Percentiles rank a stretch among this genome's conserved stretches.
These are phyloP conservation scores for Crenuchus spilurus DNA, from an alignment of 2,797 vertebrate species.

Conservation along the genomic window DNA sequence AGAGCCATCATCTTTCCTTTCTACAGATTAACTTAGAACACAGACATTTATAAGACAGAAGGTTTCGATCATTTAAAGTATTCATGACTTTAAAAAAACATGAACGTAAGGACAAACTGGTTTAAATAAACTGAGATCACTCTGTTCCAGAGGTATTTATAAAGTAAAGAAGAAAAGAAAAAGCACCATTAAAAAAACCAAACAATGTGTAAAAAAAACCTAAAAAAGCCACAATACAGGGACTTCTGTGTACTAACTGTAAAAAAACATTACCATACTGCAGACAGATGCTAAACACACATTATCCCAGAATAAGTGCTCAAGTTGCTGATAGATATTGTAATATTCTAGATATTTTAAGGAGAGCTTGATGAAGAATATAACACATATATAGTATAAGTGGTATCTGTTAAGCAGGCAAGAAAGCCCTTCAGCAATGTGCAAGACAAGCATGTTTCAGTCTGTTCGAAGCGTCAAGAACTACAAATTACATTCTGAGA, in stretches of 20 bases:
- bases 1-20: too few relatives aligned
- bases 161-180: conserved; percentile 1
- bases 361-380: not conserved
- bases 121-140: conserved; percentile 2
- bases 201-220: not conserved
- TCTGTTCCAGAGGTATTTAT: not conserved
- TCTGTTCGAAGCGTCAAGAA: conserved; percentile 14
- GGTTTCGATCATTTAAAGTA: too few relatives aligned
- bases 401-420: not conserved
- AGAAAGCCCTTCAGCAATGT: conserved; percentile 23
- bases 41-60: too few relatives aligned
- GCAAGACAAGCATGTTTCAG: conserved; percentile 26
- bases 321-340: conserved; percentile 3
- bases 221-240: not conserved
- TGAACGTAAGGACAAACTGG: conserved; percentile 6
- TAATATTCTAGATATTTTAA: not conserved
- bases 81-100: not conserved
- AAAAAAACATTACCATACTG: not conserved
- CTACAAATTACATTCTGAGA: conserved; percentile 22
- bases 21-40: too few relatives aligned
- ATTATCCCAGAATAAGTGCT: conserved; percentile 30
- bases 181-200: conserved; percentile 10
- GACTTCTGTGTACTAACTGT: not conserved
- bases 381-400: not conserved
- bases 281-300: not conserved